Evolutionary conservation across 2,888 invertebrate genomes (phyloP).

Genomic region (Xestia sexstrigata): DNA sequence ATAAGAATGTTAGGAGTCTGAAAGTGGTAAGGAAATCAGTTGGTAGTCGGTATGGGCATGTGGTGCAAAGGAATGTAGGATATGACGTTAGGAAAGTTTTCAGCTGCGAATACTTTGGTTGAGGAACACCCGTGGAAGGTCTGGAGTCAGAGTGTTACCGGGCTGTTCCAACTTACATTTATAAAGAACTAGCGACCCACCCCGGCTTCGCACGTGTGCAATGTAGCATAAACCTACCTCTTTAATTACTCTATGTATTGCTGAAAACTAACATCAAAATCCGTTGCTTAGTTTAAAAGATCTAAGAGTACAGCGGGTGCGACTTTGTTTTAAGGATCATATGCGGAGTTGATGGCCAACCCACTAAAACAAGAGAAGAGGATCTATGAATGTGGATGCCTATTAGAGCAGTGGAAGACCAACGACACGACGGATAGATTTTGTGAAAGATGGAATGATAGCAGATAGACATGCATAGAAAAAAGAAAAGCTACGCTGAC

Average conservation of each 20-base stretch:
- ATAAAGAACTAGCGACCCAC: no score
- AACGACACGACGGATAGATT: not conserved
- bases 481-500: not conserved
- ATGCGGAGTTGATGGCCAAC: not conserved
- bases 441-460: not conserved
- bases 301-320: no score
- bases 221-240: no score
- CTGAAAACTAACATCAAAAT: no score
- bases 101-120: not conserved
- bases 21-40: not conserved
- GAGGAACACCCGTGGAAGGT: not conserved
- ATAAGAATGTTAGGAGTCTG: constrained; percentile 3
- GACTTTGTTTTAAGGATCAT: no score
- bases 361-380: not conserved
- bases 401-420: not conserved
- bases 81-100: not conserved
- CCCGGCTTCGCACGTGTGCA: no score
- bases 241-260: no score
- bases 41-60: not conserved
- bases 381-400: not conserved
- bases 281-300: no score
- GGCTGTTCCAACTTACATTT: not conserved
- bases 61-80: not conserved
- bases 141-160: not conserved
- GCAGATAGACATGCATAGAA: no score